These are phyloP conservation scores for Agrotis clavis DNA, from an alignment of 2,888 invertebrate species.

Conservation along the genomic window DNA sequence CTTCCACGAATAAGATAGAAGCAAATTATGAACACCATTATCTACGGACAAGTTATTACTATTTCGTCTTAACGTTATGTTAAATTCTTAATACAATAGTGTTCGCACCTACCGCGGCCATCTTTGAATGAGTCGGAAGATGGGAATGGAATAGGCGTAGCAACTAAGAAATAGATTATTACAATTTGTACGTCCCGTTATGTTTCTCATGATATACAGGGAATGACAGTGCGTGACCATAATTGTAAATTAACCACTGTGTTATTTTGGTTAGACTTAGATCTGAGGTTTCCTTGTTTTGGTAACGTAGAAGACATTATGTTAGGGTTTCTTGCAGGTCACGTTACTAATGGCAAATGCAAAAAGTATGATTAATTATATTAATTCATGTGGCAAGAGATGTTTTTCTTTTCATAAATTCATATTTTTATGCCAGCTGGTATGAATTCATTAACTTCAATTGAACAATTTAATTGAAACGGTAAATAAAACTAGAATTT, in stretches of 20 bases:
- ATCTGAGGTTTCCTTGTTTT: slow-evolving; percentile 12
- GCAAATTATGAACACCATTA: slow-evolving; percentile 76
- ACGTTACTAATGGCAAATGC: background rate
- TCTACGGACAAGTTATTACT: slow-evolving; percentile 74
- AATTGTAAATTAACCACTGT: slow-evolving; percentile 24
- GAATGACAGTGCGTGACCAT: slow-evolving; percentile 61
- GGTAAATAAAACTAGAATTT: no score
- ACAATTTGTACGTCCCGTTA: slow-evolving; percentile 65
- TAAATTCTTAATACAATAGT: slow-evolving; percentile 57
- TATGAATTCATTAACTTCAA: no score
- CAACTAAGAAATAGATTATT: slow-evolving; percentile 65
- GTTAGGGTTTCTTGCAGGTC: background rate
- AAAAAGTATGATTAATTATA: background rate
- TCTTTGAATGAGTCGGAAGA: slow-evolving; percentile 58
- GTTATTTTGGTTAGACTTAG: slow-evolving; percentile 15
- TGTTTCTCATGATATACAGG: slow-evolving; percentile 57
- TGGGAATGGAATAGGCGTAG: slow-evolving; percentile 65
- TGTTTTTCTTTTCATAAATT: no score
- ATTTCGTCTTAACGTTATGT: slow-evolving; percentile 56
- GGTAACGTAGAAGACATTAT: slow-evolving; percentile 5
- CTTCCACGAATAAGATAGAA: slow-evolving; percentile 70
- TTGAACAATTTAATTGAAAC: no score
- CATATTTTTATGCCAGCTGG: no score
- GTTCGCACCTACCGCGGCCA: slow-evolving; percentile 57
- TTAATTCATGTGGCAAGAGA: background rate